Evolutionary conservation across 2,797 vertebrate species (phyloP).

Genomic region (Benthosema pterotum): DNA sequence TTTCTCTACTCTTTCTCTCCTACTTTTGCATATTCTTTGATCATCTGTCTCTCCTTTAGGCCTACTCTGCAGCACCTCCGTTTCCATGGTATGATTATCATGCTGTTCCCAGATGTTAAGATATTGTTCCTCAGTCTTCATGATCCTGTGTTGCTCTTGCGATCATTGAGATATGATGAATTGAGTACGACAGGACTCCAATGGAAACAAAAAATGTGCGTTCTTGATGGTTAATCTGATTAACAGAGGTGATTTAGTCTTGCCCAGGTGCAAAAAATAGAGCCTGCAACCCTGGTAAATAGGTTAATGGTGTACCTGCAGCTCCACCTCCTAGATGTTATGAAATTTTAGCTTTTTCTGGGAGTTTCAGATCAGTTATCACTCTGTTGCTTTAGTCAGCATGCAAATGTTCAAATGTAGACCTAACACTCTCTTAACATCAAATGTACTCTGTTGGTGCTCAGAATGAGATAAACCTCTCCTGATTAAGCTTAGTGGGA

Average conservation of each 20-base stretch:
- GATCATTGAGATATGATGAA: not conserved
- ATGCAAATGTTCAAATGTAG: too few relatives aligned
- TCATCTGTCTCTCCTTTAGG: constrained; percentile 3
- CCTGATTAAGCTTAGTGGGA: constrained; percentile 89
- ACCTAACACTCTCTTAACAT: too few relatives aligned
- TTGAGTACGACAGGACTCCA: too few relatives aligned
- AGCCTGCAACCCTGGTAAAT: constrained; percentile 26
- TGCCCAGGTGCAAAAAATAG: too few relatives aligned
- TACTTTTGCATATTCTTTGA: too few relatives aligned
- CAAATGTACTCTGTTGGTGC: too few relatives aligned
- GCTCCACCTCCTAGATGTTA: not conserved
- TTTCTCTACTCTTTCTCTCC: too few relatives aligned
- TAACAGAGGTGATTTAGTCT: too few relatives aligned
- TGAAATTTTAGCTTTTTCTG: not conserved
- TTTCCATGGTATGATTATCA: constrained; percentile 24
- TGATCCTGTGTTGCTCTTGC: constrained; percentile 14
- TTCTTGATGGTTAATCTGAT: too few relatives aligned
- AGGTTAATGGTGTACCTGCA: constrained; percentile 9
- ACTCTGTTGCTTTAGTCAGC: too few relatives aligned
- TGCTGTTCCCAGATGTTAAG: constrained; percentile 58
- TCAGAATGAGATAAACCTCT: not conserved
- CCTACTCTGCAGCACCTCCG: not conserved
- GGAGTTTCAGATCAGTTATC: constrained; percentile 3
- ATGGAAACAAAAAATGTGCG: too few relatives aligned
- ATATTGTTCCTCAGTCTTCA: constrained; percentile 22